A percentile compares a stretch with the other conserved stretches of the same genome.
Conservation (phyloP, 2,113 vertebrate genomes). For the Glaucidium brasilianum region DNA sequence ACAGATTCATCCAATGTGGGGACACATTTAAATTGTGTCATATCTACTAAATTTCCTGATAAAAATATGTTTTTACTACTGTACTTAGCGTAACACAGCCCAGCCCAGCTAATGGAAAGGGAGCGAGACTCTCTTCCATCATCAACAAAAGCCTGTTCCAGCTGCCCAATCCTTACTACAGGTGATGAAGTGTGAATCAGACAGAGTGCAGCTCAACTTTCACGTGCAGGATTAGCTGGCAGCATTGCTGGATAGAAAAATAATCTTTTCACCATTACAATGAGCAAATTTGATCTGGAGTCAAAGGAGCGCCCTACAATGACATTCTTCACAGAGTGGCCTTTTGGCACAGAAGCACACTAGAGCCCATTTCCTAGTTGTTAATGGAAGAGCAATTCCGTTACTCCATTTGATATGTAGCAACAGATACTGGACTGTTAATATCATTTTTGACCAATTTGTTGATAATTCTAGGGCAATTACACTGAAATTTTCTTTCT, state of each 20-base stretch:
- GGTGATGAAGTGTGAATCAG: constrained; percentile 52
- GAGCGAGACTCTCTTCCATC: neutral
- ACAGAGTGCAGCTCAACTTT: constrained; percentile 26
- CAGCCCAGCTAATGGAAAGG: neutral
- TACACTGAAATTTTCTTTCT: neutral
- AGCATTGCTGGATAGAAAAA: neutral
- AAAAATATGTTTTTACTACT: neutral
- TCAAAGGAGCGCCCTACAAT: neutral
- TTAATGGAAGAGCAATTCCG: neutral
- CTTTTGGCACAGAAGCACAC: neutral
- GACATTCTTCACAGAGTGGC: neutral
- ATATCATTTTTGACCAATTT: neutral
- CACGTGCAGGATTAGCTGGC: constrained; percentile 3
- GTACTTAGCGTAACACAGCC: neutral
- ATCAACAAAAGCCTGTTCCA: neutral
- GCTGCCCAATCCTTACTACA: neutral
- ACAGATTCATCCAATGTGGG: neutral
- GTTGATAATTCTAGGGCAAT: neutral
- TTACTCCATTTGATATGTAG: neutral
- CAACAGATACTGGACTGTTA: neutral
- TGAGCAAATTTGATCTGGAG: neutral
- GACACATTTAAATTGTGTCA: neutral
- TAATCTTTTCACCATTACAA: constrained; percentile 3
- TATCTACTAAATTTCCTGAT: constrained; percentile 17
- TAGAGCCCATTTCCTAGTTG: neutral